Evolutionary conservation across 2,113 vertebrate species (phyloP), one percentile per base, ranked within the genome.

Genomic region (Excalfactoria chinensis): DNA sequence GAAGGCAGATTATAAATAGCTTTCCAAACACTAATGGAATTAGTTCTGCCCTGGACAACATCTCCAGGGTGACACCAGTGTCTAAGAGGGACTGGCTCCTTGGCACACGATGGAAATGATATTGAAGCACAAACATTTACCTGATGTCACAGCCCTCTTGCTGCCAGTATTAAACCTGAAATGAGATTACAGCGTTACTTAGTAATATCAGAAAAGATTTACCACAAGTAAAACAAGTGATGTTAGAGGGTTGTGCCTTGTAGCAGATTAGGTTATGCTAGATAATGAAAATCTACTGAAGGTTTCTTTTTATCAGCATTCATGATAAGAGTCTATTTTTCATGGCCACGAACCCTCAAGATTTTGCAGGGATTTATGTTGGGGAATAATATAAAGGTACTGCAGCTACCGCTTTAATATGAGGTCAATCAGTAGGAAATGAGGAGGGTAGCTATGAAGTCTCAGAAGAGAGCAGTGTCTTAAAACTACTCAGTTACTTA

Each of bases 1-100:
- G 92, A 95, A 96, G 88, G 2, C 40, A 96, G 49, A 66, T 95
- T 95, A 91, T 88, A 96, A 96, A 95, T 97, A 97, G 89, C 96
- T 96, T 96, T 91, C 83, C 64, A 88, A 81, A 87, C 76, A 86
- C 77, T 96, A 96, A 95, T 88, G 93, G 78, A 96, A 97, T 97
- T 96, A 96, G 75, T 90, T 96, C 93, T 95, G 92, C 53, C 48
- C 83, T 71, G 43, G 79, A 53, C 88, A 89, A 77, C 87, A 84
- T 97, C 87, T 95, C 44, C 64, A 84, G 91, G 93, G 89, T 89
- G 95, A 95, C 95, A 96, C 67, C 93, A 70, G 92, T 82, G 80
- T 41, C 43, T 43, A 62, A 82, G 88, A 77, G 86, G 73, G 43
- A 60, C 67, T 78, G 70, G 23, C 26, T 93, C 70, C 64, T 89